These are phyloP conservation scores for Drosophila planitibia DNA, from an alignment of 2,888 invertebrate species.

Conservation along the genomic window DNA sequence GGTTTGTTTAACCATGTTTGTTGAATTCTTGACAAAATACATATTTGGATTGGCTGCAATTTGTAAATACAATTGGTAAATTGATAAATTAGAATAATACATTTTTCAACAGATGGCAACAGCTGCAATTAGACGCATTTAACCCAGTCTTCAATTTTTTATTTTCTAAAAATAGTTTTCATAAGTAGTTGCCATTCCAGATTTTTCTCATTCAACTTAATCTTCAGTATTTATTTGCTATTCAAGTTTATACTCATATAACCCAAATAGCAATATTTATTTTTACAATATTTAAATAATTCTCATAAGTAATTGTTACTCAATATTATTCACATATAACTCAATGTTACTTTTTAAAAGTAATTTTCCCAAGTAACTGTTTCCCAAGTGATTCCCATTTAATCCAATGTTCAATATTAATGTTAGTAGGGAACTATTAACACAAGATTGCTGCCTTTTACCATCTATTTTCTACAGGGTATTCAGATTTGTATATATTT, in stretches of 20 bases:
- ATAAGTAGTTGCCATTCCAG: background rate
- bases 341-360: background rate
- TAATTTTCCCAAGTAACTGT: background rate
- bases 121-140: background rate
- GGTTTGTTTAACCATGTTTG: background rate
- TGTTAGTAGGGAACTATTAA: background rate
- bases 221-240: background rate
- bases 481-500: background rate
- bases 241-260: background rate
- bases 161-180: no score
- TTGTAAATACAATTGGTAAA: background rate
- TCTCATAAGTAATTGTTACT: background rate
- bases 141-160: background rate
- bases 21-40: background rate
- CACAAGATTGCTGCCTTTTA: background rate
- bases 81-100: fast-evolving
- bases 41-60: background rate
- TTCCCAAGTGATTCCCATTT: background rate
- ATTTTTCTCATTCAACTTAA: background rate
- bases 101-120: background rate
- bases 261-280: background rate
- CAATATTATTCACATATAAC: background rate
- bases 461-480: background rate
- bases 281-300: background rate
- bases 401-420: background rate